Conservation (phyloP, 2,797 vertebrate species). For the Halcyon leucocephala region DNA sequence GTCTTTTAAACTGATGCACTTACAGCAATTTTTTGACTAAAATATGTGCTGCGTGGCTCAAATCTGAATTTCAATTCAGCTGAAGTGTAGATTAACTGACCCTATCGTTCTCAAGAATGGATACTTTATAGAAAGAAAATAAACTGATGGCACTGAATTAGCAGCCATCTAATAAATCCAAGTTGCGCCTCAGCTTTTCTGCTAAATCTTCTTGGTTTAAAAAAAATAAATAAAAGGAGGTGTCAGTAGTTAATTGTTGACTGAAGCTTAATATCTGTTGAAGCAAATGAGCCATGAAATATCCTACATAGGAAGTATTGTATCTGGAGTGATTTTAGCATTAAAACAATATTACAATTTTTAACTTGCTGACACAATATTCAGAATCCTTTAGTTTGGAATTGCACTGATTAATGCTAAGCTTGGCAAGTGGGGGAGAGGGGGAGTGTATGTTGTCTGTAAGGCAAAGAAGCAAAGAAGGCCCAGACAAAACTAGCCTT, state of each 20-base stretch:
- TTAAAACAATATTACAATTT: conserved; percentile 74
- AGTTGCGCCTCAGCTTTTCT: not conserved
- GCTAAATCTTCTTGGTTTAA: not conserved
- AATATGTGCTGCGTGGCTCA: not conserved
- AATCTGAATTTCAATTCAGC: not conserved
- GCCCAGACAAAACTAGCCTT: not conserved
- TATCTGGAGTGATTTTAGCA: conserved; percentile 71
- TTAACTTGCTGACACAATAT: conserved; percentile 76
- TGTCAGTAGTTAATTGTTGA: conserved; percentile 76
- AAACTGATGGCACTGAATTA: not conserved
- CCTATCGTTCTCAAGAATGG: not conserved
- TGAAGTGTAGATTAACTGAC: not conserved
- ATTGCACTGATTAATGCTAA: conserved; percentile 48
- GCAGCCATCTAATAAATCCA: not conserved
- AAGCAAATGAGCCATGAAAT: conserved; percentile 81
- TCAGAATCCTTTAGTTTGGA: conserved; percentile 47
- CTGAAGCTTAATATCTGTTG: conserved; percentile 79
- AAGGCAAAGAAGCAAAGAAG: not conserved
- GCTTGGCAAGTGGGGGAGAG: not conserved
- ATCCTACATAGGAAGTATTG: conserved; percentile 65
- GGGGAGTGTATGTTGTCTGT: not conserved
- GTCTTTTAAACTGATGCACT: not conserved
- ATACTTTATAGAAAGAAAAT: not conserved
- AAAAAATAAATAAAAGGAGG: not conserved
- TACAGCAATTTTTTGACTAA: not conserved